phyloP scores from a whole-genome alignment of 2,888 invertebrate genomes.

The Tryphoninae sp. region DNA sequence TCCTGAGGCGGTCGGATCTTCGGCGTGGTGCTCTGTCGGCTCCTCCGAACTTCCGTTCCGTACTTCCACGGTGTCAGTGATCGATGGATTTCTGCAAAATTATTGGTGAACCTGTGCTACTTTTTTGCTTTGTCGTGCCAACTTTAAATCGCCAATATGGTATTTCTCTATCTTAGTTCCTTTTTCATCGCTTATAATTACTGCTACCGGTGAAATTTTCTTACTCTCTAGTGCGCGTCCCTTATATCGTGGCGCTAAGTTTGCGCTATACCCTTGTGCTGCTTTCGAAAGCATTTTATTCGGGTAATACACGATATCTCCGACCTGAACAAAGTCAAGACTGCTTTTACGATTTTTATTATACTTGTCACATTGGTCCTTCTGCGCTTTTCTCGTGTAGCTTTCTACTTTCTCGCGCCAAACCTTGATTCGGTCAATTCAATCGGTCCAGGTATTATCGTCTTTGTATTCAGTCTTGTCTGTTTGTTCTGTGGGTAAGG shows the following conservation, averaged over 20 bases:
- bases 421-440: not conserved
- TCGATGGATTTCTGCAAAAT: not conserved
- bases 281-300: not conserved
- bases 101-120: not conserved
- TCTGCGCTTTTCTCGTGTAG: not conserved
- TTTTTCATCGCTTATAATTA: constrained; percentile 23
- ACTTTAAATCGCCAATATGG: constrained; percentile 9
- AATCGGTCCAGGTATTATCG: not conserved
- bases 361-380: not conserved
- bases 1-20: not conserved
- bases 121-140: constrained; percentile 1
- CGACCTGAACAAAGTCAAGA: constrained; percentile 20
- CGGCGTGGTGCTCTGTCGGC: not conserved
- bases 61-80: not conserved
- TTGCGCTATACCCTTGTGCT: constrained; percentile 15
- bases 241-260: constrained; percentile 6
- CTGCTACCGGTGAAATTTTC: constrained; percentile 17
- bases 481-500: not conserved
- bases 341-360: constrained; percentile 8
- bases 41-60: not conserved
- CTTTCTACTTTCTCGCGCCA: constrained; percentile 1
- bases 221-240: constrained; percentile 7
- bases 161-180: constrained; percentile 33
- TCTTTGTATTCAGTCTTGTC: not conserved
- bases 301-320: constrained; percentile 22